Evolutionary conservation across 2,113 vertebrate genomes (phyloP).

Genomic region (Dicrurus megarhynchus): DNA sequence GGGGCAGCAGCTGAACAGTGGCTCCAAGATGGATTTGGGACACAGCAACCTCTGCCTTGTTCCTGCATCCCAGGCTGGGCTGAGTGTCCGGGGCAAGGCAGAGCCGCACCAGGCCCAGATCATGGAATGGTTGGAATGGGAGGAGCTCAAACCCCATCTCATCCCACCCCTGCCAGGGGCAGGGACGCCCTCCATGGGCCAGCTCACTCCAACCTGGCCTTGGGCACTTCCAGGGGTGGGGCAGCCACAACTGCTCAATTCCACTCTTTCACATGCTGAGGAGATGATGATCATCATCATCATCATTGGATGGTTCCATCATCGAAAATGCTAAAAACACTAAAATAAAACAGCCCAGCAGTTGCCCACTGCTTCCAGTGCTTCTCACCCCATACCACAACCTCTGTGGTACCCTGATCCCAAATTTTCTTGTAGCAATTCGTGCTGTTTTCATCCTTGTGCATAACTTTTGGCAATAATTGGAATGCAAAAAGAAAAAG

Average conservation of each 20-base stretch:
- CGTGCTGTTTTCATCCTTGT: not conserved
- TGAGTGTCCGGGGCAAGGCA: not conserved
- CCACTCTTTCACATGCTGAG: not conserved
- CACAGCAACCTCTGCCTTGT: not conserved
- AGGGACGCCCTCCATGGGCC: not conserved
- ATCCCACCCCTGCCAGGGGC: not conserved
- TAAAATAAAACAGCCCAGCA: not conserved
- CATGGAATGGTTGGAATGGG: not conserved
- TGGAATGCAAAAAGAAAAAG: rapidly evolving
- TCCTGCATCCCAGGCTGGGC: too few species aligned
- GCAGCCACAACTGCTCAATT: not conserved
- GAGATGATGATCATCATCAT: not conserved
- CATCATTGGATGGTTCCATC: not conserved
- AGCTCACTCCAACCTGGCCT: not conserved
- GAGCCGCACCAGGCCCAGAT: not conserved
- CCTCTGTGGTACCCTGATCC: too few species aligned
- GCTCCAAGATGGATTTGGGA: not conserved
- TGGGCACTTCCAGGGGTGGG: not conserved
- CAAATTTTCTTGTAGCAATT: rapidly evolving
- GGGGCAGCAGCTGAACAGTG: not conserved
- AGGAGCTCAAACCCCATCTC: not conserved
- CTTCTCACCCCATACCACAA: not conserved
- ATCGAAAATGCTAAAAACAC: rapidly evolving
- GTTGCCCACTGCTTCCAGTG: not conserved
- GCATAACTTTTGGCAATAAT: not conserved